These are phyloP conservation scores for Actinia tenebrosa DNA, from an alignment of 64 coral and sea anemone species.

Conservation along the genomic window DNA sequence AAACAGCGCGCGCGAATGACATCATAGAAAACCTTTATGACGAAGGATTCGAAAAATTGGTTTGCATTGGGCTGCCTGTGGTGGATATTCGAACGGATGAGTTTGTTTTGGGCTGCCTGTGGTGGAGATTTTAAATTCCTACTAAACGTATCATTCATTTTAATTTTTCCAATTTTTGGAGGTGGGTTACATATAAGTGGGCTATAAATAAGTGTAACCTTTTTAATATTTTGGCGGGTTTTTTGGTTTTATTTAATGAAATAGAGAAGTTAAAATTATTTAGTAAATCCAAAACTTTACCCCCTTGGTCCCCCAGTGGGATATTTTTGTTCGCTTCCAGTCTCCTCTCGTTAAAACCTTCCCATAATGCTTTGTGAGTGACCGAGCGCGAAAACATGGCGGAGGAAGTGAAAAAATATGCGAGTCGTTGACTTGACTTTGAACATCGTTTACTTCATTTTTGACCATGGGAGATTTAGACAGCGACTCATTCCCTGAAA, in stretches of 20 bases:
- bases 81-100: not conserved
- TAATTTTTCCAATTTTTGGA: not conserved
- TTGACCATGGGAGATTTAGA: not conserved
- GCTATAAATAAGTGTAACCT: too few species aligned
- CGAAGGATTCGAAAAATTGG: not conserved
- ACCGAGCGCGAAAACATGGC: not conserved
- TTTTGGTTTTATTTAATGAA: not conserved
- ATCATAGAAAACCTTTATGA: not conserved
- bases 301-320: not conserved
- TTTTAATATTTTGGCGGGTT: not conserved
- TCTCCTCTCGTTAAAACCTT: not conserved
- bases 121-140: not conserved
- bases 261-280: not conserved
- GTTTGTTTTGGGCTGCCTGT: not conserved
- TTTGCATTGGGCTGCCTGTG: not conserved
- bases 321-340: not conserved
- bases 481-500: not conserved
- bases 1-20: slow-evolving; percentile 4
- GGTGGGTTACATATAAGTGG: too few species aligned
- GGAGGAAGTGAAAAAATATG: not conserved
- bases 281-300: not conserved
- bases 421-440: not conserved
- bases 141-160: too few species aligned
- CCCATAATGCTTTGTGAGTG: not conserved
- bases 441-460: not conserved